Conservation (phyloP, 2,797 vertebrate genomes). For the Clamator glandarius region DNA sequence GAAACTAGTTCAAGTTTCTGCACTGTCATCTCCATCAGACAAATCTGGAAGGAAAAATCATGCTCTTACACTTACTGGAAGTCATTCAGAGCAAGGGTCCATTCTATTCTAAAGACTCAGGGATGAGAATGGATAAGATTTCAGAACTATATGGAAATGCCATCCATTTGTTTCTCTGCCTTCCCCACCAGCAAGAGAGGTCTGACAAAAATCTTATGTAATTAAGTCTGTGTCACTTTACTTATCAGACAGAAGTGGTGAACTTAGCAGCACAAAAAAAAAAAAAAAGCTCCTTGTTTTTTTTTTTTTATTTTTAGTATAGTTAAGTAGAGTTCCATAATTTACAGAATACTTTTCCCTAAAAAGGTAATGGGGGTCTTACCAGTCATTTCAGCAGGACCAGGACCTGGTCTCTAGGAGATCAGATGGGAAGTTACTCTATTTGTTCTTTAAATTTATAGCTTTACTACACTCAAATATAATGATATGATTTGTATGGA, state of each 20-base stretch:
- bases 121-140: not conserved
- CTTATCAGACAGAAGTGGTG: not conserved
- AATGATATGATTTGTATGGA: not conserved
- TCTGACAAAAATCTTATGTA: not conserved
- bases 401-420: not conserved
- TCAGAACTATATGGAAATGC: rapidly evolving
- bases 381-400: not conserved
- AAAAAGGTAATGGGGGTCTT: not conserved
- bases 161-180: not conserved
- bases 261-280: not conserved
- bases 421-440: not conserved
- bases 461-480: not conserved
- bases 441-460: not conserved
- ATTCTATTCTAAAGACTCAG: not conserved
- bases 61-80: not conserved
- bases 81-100: not conserved
- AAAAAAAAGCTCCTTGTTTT: rapidly evolving
- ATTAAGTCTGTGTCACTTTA: not conserved
- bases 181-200: not conserved
- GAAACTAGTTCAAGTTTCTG: not conserved
- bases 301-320: rapidly evolving
- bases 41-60: not conserved
- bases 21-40: not conserved
- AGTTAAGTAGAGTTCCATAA: not conserved
- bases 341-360: not conserved